Evolutionary conservation across 2,888 invertebrate species (phyloP).

Genomic region (Drosophila mimica): DNA sequence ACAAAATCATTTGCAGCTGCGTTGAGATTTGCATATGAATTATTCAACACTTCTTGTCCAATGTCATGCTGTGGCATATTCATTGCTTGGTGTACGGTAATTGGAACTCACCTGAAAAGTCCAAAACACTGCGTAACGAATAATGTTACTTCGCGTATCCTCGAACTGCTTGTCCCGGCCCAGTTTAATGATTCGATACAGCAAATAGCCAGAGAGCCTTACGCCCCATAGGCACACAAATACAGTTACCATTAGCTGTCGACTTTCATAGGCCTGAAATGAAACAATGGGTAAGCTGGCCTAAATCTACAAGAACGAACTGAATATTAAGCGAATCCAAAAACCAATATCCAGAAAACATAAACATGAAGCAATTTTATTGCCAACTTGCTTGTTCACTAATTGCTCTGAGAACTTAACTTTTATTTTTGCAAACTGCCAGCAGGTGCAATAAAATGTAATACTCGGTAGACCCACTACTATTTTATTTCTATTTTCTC

Average conservation of each 20-base stretch:
- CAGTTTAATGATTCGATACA: conserved; percentile 95
- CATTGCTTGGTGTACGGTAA: conserved; percentile 52
- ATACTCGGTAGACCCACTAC: conserved; percentile 27
- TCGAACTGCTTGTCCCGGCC: conserved; percentile 96
- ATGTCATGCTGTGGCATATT: conserved; percentile 52
- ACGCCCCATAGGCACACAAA: conserved; percentile 95
- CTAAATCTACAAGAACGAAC: background rate
- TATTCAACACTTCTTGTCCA: conserved; percentile 54
- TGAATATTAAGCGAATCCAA: background rate
- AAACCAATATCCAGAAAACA: background rate
- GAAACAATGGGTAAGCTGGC: background rate
- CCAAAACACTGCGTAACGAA: conserved; percentile 96
- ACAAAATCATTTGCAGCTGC: conserved; percentile 8
- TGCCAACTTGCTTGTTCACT: background rate
- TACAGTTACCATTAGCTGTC: conserved; percentile 95
- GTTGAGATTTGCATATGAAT: conserved; percentile 50
- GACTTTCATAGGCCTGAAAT: conserved; percentile 90
- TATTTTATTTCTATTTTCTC: conserved; percentile 14
- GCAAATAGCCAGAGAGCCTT: conserved; percentile 93
- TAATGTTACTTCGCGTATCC: conserved; percentile 93
- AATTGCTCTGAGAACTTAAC: conserved; percentile 18
- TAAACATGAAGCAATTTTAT: conserved; percentile 3
- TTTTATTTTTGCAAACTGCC: background rate
- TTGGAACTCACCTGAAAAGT: conserved; percentile 90
- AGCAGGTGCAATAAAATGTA: conserved; percentile 16